Conservation (phyloP, 1,140 invertebrate genomes). For the Varroa destructor region DNA sequence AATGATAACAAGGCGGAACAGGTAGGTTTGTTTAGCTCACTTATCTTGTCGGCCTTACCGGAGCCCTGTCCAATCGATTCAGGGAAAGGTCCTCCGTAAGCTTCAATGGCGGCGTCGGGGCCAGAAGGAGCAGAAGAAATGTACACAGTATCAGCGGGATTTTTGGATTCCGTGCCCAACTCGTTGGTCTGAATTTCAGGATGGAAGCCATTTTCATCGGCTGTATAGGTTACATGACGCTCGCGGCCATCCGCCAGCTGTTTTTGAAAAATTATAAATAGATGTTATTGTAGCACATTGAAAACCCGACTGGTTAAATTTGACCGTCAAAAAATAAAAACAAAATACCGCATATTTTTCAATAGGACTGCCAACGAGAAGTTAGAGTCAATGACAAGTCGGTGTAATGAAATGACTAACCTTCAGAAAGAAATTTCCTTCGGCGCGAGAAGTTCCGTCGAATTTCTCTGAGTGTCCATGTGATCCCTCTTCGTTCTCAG, state of each 20-base stretch:
- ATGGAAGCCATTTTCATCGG: constrained; percentile 21
- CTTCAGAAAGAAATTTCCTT: constrained; percentile 15
- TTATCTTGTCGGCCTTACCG: no score
- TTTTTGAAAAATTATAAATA: no score
- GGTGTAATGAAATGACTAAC: no score
- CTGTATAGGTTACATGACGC: constrained; percentile 24
- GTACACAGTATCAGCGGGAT: constrained; percentile 24
- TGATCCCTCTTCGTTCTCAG: constrained; percentile 15
- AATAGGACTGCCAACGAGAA: no score
- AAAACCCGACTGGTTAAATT: no score
- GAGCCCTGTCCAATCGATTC: constrained; percentile 17
- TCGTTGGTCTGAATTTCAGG: constrained; percentile 25
- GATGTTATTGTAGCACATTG: no score
- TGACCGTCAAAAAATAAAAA: no score
- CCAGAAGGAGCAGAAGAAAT: constrained; percentile 24
- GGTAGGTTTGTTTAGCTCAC: no score
- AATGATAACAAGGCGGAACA: no score
- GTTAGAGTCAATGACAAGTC: no score
- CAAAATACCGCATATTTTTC: no score
- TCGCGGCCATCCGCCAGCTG: constrained; percentile 11
- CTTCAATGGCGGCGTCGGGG: constrained; percentile 23
- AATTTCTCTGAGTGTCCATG: constrained; percentile 26
- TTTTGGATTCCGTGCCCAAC: constrained; percentile 19
- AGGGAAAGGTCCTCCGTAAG: constrained; percentile 23
- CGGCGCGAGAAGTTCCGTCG: constrained; percentile 13